phyloP scores from a whole-genome alignment of 2,113 vertebrate species.

The Tetrax tetrax region DNA sequence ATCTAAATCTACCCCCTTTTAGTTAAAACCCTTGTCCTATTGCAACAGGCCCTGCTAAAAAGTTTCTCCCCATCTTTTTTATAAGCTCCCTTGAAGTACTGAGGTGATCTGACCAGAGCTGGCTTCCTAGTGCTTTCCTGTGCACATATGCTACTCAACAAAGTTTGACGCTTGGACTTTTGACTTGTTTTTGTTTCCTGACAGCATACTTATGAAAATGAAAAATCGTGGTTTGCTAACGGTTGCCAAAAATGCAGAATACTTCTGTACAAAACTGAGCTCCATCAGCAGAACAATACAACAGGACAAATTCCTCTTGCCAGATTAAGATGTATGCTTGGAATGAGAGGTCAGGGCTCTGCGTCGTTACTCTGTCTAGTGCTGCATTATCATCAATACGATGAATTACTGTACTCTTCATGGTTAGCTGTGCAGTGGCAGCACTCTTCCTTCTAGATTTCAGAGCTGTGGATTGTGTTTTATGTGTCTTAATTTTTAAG shows the following conservation, averaged over 20 bases:
- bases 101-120: background rate
- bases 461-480: background rate
- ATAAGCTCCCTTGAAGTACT: background rate
- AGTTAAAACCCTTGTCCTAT: background rate
- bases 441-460: background rate
- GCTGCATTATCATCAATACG: background rate
- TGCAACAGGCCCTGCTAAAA: background rate
- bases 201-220: background rate
- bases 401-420: background rate
- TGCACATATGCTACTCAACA: rapidly evolving
- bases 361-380: background rate
- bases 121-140: background rate
- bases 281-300: background rate
- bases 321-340: background rate
- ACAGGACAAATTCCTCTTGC: background rate
- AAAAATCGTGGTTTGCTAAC: background rate
- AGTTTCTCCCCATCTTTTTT: background rate
- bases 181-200: slow-evolving; percentile 23
- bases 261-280: background rate
- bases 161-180: background rate
- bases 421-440: background rate
- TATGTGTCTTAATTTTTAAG: background rate
- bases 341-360: background rate
- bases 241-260: background rate
- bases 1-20: background rate